A percentile compares a stretch with the other conserved stretches of the same genome.
phyloP scores from a whole-genome alignment of 2,113 vertebrate genomes.

The Taurulus bubalis region DNA sequence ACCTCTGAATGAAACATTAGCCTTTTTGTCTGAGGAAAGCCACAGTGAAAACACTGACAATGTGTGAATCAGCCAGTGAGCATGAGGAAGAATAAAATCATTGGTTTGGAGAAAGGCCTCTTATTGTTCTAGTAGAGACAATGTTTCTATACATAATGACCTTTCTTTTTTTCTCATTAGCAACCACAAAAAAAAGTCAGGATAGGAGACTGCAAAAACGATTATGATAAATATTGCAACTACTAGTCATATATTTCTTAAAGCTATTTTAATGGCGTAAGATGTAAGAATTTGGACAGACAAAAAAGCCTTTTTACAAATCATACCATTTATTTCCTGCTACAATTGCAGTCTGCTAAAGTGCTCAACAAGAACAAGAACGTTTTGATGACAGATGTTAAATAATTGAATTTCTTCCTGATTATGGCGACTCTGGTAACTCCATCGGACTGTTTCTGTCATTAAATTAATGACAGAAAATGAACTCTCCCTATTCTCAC shows the following conservation, averaged over 20 bases:
- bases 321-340: constrained; percentile 28
- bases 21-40: constrained; percentile 56
- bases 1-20: constrained; percentile 62
- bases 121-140: constrained; percentile 30
- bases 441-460: constrained; percentile 51
- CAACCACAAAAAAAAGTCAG: neutral
- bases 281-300: constrained; percentile 20
- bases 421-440: constrained; percentile 63
- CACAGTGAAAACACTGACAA: constrained; percentile 43
- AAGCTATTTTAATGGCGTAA: constrained; percentile 5
- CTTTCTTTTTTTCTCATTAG: constrained; percentile 28
- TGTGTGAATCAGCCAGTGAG: constrained; percentile 39
- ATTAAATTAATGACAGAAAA: constrained; percentile 56
- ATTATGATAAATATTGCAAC: constrained; percentile 31
- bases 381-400: constrained; percentile 49
- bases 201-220: constrained; percentile 7
- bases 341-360: constrained; percentile 47
- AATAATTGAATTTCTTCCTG: constrained; percentile 58
- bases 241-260: constrained; percentile 20
- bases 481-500: constrained; percentile 20
- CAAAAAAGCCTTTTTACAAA: constrained; percentile 33
- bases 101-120: constrained; percentile 20
- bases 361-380: constrained; percentile 32
- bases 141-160: constrained; percentile 30
- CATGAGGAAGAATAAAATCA: constrained; percentile 51